A percentile compares a stretch with the other conserved stretches of the same genome.
These are phyloP conservation scores for Orchestes rusci DNA, from an alignment of 2,888 invertebrate species.

Conservation along the genomic window DNA sequence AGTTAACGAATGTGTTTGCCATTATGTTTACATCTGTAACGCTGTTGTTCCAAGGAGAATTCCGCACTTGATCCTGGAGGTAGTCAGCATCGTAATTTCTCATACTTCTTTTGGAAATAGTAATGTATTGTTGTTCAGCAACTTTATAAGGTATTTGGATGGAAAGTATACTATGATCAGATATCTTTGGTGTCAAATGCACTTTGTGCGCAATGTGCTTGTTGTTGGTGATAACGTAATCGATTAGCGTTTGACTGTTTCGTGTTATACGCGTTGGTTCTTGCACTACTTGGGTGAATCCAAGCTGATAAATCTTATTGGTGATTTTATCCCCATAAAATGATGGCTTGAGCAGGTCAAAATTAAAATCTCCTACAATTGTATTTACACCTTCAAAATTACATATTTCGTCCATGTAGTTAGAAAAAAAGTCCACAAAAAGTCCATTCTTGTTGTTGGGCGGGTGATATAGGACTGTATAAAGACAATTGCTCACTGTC, in stretches of 20 bases:
- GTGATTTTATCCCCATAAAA: slow-evolving; percentile 2
- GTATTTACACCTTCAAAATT: neutral
- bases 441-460: neutral
- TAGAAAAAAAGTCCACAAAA: neutral
- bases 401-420: neutral
- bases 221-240: neutral
- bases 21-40: too few species aligned
- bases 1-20: too few species aligned
- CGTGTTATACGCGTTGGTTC: neutral
- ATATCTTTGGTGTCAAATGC: neutral
- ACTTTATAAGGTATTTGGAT: neutral
- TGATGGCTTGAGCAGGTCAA: neutral
- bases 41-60: too few species aligned
- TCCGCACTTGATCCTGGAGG: too few species aligned
- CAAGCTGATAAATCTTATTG: neutral
- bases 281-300: neutral
- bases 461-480: neutral
- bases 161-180: neutral
- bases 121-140: neutral
- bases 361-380: too few species aligned
- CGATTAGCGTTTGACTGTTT: neutral
- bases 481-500: too few species aligned
- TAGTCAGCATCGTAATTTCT: neutral
- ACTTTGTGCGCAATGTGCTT: too few species aligned
- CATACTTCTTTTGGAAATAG: neutral